Evolutionary conservation across 2,888 invertebrate species (phyloP), one percentile per base, ranked within the genome.

Genomic region (Idaea aversata): DNA sequence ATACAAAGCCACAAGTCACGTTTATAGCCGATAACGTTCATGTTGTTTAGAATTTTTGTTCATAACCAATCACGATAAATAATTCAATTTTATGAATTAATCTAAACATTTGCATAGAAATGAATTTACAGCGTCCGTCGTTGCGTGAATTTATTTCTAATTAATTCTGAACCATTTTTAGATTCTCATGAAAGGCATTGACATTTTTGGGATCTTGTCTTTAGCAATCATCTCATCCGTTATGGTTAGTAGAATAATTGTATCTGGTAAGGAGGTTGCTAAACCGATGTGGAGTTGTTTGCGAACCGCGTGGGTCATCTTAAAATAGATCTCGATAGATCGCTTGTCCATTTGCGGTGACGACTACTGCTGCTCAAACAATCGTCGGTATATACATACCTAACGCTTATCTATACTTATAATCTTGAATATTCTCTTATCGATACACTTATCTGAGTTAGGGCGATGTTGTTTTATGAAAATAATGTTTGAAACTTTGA

Each of bases 311-410:
- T 59, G 16, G 59, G 59, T 59, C 59, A 59, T 34, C 59, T 47
- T 34, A 34, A 59, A 59, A 59, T 59, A 59, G 57, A 59, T 59
- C 59, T 57, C 16, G 57, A 61, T 61, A 57, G 34, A 15, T 63
- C 57, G 62, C 34, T 63, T 65, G 68, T 67, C 71, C 67, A 66
- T 65, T 63, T 65, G 64, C 67, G 69, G 65, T 69, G 61, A 68
- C 74, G 68, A 75, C 76, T 72, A 73, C 74, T 72, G 63, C 69
- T 68, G 71, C 67, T 66, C 63, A 58, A 76, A 77, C 78, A 76
- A 75, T 77, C 72, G 70, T 62, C 69, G 16, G 13, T 65, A 66
- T 78, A 81, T 78, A 25, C 25, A 25, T 25, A 25, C 25, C 25
- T 25, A 75, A 78, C 66, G 68, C 69, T 75, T 78, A 77, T 81